Base-by-base conservation (phyloP, 1,140 invertebrate genomes). In the Pogonomyrmex barbatus region DNA sequence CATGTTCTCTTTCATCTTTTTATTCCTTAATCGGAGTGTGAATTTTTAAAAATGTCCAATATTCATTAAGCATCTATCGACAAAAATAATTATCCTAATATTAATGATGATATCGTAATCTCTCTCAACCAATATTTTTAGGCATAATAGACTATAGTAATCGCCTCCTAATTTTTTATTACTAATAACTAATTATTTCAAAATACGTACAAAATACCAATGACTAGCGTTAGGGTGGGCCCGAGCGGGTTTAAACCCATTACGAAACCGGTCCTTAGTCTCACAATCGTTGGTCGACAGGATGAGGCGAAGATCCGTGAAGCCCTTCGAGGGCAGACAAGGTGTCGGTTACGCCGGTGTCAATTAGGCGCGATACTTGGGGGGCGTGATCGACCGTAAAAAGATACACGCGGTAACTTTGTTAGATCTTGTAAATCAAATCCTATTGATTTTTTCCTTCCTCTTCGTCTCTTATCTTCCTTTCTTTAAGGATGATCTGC, bases 401-500 rank as follows among this genome's bases (percentile, higher is more conserved):
- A 90, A 90, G 89, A 84, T 79, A 68, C 88, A 82, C 65, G 86
- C 63, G 85, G 78, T 89, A 88, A 89, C 89, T 90, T 85, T 89
- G 81, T 85, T 89, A 86, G 63, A 90, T 90, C 89, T 89, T 90
- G 88, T 90, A 89, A 90, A 89, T 89, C 88, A 89, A 89, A 82
- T 89, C 88, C 87, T 82, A 89, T 90, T 89, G 89, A 90, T 90
- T 90, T 75, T 63, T 67, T 50, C 14, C 52, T 62, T 50, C 58
- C 52, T 73, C 62, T 8, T 39, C 50, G 17, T 24, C 6, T n/a
- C 50, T 33, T 56, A 33, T 33, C 42, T 12, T 14, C 17, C 67
- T 50, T 36, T 65, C 24, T 2, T 54, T 54, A 10, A 33, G 6
- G 17, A 39, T 6, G 30, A 30, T 30, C 17, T 24, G 9, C 12